Conservation (phyloP, 2,888 invertebrate species). For the Ichneumon xanthorius region DNA sequence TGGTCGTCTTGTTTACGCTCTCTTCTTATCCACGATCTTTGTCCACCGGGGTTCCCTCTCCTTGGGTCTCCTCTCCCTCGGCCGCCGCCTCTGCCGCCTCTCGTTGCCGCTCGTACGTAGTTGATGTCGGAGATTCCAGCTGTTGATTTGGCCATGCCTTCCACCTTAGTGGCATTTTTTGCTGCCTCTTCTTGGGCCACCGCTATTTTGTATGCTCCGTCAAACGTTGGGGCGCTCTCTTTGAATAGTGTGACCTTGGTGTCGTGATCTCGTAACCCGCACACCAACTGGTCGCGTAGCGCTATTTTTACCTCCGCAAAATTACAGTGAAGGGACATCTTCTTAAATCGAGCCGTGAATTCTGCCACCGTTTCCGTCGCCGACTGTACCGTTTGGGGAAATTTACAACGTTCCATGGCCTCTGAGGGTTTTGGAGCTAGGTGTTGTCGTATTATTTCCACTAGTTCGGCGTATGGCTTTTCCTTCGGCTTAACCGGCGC, state of each 20-base stretch:
- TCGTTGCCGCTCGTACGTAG: neutral
- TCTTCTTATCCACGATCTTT: neutral
- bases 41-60: neutral
- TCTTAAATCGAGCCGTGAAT: slow-evolving; percentile 60
- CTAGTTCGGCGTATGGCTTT: slow-evolving; percentile 54
- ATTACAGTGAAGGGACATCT: slow-evolving; percentile 62
- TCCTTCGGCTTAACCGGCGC: slow-evolving; percentile 60
- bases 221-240: slow-evolving; percentile 46
- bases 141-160: neutral
- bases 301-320: slow-evolving; percentile 58
- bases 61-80: neutral
- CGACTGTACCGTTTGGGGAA: slow-evolving; percentile 62
- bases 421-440: slow-evolving; percentile 57
- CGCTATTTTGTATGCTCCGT: slow-evolving; percentile 49
- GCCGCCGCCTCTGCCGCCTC: neutral
- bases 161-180: slow-evolving; percentile 28
- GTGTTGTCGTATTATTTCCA: slow-evolving; percentile 63
- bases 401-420: slow-evolving; percentile 64
- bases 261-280: slow-evolving; percentile 50
- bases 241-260: slow-evolving; percentile 42
- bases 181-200: slow-evolving; percentile 41
- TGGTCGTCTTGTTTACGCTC: neutral
- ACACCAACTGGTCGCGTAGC: slow-evolving; percentile 66
- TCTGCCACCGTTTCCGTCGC: slow-evolving; percentile 58
- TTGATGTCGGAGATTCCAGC: neutral